Percentiles rank a stretch among this genome's conserved stretches.
phyloP scores from a whole-genome alignment of 2,888 invertebrate genomes.

The Lydus trimaculatus region DNA sequence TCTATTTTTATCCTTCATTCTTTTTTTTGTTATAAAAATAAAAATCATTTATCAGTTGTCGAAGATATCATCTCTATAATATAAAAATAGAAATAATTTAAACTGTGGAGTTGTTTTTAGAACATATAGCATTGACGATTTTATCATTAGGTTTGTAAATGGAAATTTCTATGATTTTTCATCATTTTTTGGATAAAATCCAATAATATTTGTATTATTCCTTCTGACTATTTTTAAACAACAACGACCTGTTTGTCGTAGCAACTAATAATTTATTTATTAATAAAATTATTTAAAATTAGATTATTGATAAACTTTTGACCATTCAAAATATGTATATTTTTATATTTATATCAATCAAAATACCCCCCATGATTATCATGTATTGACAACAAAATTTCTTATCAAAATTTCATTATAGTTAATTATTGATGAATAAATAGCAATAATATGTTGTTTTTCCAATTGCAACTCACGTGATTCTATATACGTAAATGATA shows the following conservation, averaged over 20 bases:
- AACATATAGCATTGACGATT: too few relatives aligned
- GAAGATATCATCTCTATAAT: neutral
- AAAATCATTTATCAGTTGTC: too few relatives aligned
- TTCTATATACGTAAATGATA: neutral
- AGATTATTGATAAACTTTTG: neutral
- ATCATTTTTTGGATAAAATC: neutral
- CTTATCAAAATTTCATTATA: neutral
- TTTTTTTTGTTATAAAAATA: too few relatives aligned
- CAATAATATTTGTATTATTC: neutral
- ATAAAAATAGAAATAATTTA: neutral
- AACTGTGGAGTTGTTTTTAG: too few relatives aligned
- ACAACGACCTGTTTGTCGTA: conserved; percentile 1
- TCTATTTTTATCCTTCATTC: too few relatives aligned
- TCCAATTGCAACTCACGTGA: neutral
- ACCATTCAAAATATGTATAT: neutral
- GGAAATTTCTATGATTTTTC: neutral
- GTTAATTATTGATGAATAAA: neutral
- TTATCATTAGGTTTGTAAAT: neutral
- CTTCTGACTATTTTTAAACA: neutral
- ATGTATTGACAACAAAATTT: neutral
- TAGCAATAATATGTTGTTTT: neutral
- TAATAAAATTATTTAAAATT: neutral
- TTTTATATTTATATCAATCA: too few relatives aligned
- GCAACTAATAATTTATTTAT: neutral
- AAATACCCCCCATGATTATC: neutral